A percentile compares a stretch with the other conserved stretches of the same genome.
phyloP scores from a whole-genome alignment of 2,888 invertebrate species.

The Drosophila percnosoma region DNA sequence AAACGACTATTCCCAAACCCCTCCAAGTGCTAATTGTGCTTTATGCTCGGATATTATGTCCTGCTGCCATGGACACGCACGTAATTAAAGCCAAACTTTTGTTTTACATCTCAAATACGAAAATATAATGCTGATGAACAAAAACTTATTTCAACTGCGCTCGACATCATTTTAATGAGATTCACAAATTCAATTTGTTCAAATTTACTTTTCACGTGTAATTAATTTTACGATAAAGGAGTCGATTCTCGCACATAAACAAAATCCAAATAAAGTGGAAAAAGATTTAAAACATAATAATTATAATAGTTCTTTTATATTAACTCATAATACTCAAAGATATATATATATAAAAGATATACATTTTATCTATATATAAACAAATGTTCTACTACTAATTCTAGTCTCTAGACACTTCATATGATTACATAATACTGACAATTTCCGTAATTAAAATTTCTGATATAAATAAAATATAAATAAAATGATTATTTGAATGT shows the following conservation, averaged over 20 bases:
- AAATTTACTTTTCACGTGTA: slow-evolving; percentile 16
- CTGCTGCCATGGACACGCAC: slow-evolving; percentile 9
- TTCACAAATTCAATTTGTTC: slow-evolving; percentile 48
- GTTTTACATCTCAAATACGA: slow-evolving; percentile 1
- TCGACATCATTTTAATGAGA: slow-evolving; percentile 6
- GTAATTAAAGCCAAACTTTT: slow-evolving; percentile 31
- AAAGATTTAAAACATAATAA: neutral
- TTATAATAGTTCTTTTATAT: neutral
- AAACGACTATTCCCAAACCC: slow-evolving; percentile 20
- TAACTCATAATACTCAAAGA: neutral
- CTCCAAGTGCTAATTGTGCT: neutral
- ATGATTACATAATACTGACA: neutral
- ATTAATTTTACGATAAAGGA: slow-evolving; percentile 25
- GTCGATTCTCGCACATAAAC: slow-evolving; percentile 3
- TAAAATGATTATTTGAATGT: neutral
- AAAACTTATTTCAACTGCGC: slow-evolving; percentile 7
- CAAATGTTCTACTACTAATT: no score
- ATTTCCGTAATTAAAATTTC: neutral
- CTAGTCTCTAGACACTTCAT: neutral
- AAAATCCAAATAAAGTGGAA: neutral
- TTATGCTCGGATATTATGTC: neutral
- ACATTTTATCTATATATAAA: no score
- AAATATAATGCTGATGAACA: slow-evolving; percentile 6
- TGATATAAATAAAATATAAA: neutral
- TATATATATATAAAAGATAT: neutral